These are phyloP conservation scores for Candidula unifasciata DNA, from an alignment of 2,888 invertebrate genomes.

Conservation along the genomic window DNA sequence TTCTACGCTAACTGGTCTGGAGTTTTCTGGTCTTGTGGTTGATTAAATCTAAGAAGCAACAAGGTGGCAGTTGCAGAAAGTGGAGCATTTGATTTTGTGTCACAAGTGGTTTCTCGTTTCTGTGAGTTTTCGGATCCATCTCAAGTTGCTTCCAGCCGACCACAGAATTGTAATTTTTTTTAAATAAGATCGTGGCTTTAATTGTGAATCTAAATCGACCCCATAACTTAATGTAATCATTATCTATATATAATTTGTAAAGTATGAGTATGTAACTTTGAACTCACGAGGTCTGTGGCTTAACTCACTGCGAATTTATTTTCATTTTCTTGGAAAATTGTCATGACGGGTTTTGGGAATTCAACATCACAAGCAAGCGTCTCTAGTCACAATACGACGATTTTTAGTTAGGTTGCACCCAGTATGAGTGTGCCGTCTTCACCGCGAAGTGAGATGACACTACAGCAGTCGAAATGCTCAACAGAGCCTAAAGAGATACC, in stretches of 20 bases:
- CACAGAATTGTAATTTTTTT: too few relatives aligned
- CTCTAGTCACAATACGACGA: background rate
- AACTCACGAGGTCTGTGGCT: background rate
- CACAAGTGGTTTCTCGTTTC: conserved; percentile 24
- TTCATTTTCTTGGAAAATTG: too few relatives aligned
- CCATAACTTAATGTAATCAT: too few relatives aligned
- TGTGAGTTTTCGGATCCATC: too few relatives aligned
- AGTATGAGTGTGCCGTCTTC: conserved; percentile 60
- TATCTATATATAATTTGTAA: too few relatives aligned
- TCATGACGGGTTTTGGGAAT: too few relatives aligned
- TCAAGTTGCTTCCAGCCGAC: too few relatives aligned
- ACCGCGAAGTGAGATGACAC: conserved; percentile 55
- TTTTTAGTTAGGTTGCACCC: conserved; percentile 34
- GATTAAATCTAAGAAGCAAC: background rate
- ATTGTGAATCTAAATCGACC: too few relatives aligned
- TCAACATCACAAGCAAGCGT: too few relatives aligned
- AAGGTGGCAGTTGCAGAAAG: background rate
- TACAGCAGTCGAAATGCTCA: conserved; percentile 18
- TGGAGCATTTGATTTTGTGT: background rate
- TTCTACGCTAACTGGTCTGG: background rate
- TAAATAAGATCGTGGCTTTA: too few relatives aligned
- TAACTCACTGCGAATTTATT: conserved; percentile 39
- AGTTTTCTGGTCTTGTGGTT: background rate
- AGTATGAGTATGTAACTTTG: too few relatives aligned
- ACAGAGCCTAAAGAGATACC: background rate